A percentile compares a stretch with the other conserved stretches of the same genome.
phyloP scores from a whole-genome alignment of 1,140 invertebrate species.

The Heliconius hermathena region DNA sequence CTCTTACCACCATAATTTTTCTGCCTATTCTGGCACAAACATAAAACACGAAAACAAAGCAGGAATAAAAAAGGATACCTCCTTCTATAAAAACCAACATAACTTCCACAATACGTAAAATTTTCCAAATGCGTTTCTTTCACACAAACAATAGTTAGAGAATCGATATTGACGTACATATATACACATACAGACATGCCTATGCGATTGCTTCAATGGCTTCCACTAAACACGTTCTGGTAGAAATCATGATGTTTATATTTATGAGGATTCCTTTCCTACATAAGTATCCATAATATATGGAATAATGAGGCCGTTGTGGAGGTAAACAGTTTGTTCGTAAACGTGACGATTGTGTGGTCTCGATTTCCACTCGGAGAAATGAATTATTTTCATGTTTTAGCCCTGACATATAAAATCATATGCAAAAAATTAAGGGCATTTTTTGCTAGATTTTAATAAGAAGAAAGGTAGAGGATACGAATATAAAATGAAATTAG shows the following conservation, averaged over 20 bases:
- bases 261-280: slow-evolving; percentile 1
- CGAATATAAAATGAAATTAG: no score
- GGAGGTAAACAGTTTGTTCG: no score
- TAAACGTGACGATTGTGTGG: no score
- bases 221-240: neutral
- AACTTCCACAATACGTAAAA: neutral
- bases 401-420: no score
- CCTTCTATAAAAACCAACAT: neutral
- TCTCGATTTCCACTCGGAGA: no score
- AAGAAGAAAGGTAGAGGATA: no score
- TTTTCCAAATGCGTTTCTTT: neutral
- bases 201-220: neutral
- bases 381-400: no score
- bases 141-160: neutral
- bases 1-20: neutral
- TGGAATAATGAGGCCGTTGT: no score
- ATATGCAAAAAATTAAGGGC: no score
- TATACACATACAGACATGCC: neutral
- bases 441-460: no score
- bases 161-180: neutral
- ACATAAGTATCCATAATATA: neutral
- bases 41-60: neutral
- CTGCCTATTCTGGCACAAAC: neutral
- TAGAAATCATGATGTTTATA: slow-evolving; percentile 4
- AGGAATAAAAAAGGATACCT: neutral